Percentiles rank a stretch among this genome's conserved stretches.
Evolutionary conservation across 2,113 vertebrate genomes (phyloP).

Genomic region (Nesospiza acunhae): DNA sequence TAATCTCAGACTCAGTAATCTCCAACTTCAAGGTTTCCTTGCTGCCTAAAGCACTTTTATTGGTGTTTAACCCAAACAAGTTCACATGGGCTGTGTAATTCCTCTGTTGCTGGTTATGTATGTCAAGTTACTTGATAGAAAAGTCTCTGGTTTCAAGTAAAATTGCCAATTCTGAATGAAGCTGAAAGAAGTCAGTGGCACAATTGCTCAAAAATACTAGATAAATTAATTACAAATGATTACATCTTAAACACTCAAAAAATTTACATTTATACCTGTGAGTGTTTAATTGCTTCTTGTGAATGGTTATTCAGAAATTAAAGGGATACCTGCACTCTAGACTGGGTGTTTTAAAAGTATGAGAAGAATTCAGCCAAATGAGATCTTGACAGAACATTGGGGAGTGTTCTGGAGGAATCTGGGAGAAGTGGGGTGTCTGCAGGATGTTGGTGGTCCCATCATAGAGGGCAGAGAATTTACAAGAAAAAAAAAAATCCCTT

Average conservation of each 20-base stretch:
- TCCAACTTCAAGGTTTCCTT: background rate
- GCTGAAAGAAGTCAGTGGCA: background rate
- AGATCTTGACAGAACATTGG: background rate
- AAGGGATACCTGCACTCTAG: background rate
- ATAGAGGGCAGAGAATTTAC: background rate
- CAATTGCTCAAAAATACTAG: background rate
- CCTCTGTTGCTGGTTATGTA: background rate
- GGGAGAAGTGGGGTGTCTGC: background rate
- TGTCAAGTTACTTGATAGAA: background rate
- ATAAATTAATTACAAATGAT: background rate
- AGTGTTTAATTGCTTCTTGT: background rate
- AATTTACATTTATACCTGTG: background rate
- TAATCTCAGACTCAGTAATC: background rate
- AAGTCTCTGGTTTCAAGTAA: background rate
- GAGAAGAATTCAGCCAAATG: background rate
- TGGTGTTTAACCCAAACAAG: background rate
- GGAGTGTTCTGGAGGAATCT: background rate
- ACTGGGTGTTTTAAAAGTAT: background rate
- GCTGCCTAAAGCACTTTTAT: background rate
- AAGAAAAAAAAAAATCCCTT: too few species aligned
- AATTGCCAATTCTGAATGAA: background rate
- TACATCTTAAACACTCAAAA: background rate
- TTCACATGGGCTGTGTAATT: background rate
- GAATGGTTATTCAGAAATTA: background rate
- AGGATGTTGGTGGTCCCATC: background rate